phyloP scores from a whole-genome alignment of 2,797 vertebrate species.

The Sternarchorhynchus goeldii region DNA sequence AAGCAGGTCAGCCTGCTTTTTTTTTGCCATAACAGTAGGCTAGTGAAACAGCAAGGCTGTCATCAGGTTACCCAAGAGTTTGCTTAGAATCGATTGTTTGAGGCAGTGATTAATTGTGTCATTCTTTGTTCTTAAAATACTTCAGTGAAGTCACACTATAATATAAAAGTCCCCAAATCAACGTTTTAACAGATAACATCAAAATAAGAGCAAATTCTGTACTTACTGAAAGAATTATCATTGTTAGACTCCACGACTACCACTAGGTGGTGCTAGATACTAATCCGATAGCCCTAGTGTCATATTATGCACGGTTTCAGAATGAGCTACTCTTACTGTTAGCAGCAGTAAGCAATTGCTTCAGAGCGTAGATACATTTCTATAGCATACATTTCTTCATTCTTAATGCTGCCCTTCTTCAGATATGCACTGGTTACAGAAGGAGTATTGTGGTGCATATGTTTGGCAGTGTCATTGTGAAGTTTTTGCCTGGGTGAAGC shows the following conservation, averaged over 20 bases:
- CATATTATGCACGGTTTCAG: not conserved
- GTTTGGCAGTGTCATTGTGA: not conserved
- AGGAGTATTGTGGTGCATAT: slow-evolving; percentile 27
- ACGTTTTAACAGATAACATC: not conserved
- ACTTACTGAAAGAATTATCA: not conserved
- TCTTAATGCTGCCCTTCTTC: not conserved
- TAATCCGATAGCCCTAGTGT: slow-evolving; percentile 2
- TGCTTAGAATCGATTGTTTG: too few species aligned
- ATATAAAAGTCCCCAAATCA: too few species aligned
- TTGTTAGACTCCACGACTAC: not conserved
- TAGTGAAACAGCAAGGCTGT: not conserved
- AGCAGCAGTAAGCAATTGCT: too few species aligned
- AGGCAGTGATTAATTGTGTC: too few species aligned
- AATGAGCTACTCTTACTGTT: too few species aligned
- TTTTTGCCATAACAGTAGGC: slow-evolving; percentile 43
- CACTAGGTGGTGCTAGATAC: slow-evolving; percentile 54
- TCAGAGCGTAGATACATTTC: too few species aligned
- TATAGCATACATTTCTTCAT: not conserved
- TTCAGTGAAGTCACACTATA: too few species aligned
- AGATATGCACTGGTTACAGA: not conserved
- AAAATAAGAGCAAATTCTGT: not conserved
- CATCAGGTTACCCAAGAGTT: not conserved
- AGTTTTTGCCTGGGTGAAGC: slow-evolving; percentile 4
- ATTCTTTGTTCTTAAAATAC: too few species aligned
- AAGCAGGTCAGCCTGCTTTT: slow-evolving; percentile 52